Conservation (phyloP, 2,888 invertebrate genomes). For the Leptarthrus brevirostris region DNA sequence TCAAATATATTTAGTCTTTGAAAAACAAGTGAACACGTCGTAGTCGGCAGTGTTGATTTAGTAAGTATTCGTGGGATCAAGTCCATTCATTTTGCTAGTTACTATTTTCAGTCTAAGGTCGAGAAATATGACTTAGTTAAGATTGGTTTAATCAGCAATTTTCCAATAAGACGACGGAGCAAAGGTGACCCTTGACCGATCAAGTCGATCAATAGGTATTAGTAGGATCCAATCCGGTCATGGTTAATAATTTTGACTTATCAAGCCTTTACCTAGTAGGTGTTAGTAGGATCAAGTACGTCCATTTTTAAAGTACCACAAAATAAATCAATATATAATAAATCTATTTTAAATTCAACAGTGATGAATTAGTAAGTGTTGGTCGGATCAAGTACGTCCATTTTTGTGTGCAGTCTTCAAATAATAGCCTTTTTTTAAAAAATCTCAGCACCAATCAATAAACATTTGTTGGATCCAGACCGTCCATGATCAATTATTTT, state of each 20-base stretch:
- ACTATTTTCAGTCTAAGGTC: slow-evolving; percentile 35
- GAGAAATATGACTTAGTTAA: too few species aligned
- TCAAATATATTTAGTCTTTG: slow-evolving; percentile 22
- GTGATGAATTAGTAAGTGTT: slow-evolving; percentile 23
- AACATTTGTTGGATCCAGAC: neutral
- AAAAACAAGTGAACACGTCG: slow-evolving; percentile 9
- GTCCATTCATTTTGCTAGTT: slow-evolving; percentile 59
- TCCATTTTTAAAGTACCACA: too few species aligned
- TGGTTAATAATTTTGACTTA: too few species aligned
- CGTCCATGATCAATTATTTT: neutral
- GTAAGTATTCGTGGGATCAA: slow-evolving; percentile 62
- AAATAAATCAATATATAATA: too few species aligned
- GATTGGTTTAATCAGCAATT: too few species aligned
- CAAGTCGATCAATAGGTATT: too few species aligned
- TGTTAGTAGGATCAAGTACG: too few species aligned
- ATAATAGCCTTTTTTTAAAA: neutral
- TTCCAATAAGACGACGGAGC: too few species aligned
- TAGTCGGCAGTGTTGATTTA: slow-evolving; percentile 14
- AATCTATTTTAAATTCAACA: too few species aligned
- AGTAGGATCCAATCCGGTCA: too few species aligned
- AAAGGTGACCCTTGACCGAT: too few species aligned
- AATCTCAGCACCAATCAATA: neutral
- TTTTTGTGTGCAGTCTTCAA: neutral
- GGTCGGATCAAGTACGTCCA: slow-evolving; percentile 25
- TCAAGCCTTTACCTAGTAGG: too few species aligned